These are phyloP conservation scores for Microctenopoma stevenorrisi DNA, from an alignment of 2,797 vertebrate genomes.

Conservation along the genomic window DNA sequence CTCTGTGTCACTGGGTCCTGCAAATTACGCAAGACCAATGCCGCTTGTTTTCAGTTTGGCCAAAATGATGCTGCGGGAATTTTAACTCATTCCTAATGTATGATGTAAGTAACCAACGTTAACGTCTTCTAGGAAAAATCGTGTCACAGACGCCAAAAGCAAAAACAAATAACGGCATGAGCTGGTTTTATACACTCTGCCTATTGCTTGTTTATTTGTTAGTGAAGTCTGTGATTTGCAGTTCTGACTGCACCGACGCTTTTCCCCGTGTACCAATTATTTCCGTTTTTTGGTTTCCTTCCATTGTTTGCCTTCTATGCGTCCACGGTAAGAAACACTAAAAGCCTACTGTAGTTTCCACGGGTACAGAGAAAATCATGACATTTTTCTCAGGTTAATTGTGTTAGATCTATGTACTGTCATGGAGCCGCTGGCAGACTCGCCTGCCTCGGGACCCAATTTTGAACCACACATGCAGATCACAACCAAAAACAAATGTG, in stretches of 20 bases:
- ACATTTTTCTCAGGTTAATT: slow-evolving; percentile 62
- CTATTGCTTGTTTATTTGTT: slow-evolving; percentile 15
- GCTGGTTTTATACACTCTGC: background rate
- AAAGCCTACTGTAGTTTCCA: slow-evolving; percentile 29
- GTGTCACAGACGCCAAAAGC: background rate
- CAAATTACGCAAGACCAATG: slow-evolving; percentile 5
- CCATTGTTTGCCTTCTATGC: slow-evolving; percentile 44
- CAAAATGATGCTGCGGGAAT: background rate
- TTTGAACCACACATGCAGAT: slow-evolving; percentile 50
- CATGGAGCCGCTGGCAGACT: slow-evolving; percentile 55
- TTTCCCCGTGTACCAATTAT: slow-evolving; percentile 56
- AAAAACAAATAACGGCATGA: background rate
- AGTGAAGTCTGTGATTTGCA: slow-evolving; percentile 10
- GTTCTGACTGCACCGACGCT: slow-evolving; percentile 17
- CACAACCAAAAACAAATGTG: slow-evolving; percentile 41
- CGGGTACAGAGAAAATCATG: slow-evolving; percentile 28
- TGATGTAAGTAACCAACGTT: background rate
- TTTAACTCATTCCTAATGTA: background rate
- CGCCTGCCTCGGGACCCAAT: slow-evolving; percentile 55
- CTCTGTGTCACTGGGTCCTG: slow-evolving; percentile 23
- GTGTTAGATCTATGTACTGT: slow-evolving; percentile 54
- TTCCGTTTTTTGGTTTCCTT: slow-evolving; percentile 38
- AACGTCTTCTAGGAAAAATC: background rate
- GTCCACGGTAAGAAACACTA: slow-evolving; percentile 19
- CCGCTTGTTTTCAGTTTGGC: background rate